Evolutionary conservation across 2,888 invertebrate genomes (phyloP).

Genomic region (Cataglyphis rosenhaueri): DNA sequence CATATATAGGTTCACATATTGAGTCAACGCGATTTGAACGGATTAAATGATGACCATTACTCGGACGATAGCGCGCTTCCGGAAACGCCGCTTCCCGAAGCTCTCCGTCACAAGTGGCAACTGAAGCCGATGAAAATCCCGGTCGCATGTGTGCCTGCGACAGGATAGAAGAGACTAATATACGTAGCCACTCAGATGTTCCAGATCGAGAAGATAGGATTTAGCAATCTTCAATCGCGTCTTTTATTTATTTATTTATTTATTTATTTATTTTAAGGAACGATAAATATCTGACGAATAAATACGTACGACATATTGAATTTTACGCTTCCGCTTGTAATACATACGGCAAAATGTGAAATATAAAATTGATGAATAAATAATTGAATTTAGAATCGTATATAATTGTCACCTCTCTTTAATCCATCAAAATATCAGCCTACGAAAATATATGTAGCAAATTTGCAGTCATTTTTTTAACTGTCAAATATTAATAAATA

Average conservation of each 20-base stretch:
- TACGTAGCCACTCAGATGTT: not conserved
- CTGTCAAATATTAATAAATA: not conserved
- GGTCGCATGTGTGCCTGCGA: constrained; percentile 73
- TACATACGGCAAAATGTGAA: constrained; percentile 20
- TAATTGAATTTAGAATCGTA: not conserved
- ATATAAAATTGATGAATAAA: constrained; percentile 30
- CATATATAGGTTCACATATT: constrained; percentile 73
- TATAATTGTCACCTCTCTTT: not conserved
- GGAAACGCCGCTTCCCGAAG: constrained; percentile 74
- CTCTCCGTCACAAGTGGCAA: constrained; percentile 77
- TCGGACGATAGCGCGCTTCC: constrained; percentile 47
- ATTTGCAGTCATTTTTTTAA: not conserved
- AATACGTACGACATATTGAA: constrained; percentile 9
- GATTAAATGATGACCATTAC: constrained; percentile 27
- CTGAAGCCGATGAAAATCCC: constrained; percentile 73
- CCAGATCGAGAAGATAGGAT: not conserved
- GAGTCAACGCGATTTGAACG: constrained; percentile 68
- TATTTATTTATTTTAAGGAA: not conserved
- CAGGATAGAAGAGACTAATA: constrained; percentile 32
- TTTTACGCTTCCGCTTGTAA: constrained; percentile 36
- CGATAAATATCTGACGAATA: not conserved
- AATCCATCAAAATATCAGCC: not conserved
- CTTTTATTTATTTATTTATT: not conserved
- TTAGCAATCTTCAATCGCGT: not conserved
- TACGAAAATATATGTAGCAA: not conserved